Evolutionary conservation across 2,113 vertebrate species (phyloP), one percentile per base, ranked within the genome.

Genomic region (Cardinalis cardinalis): DNA sequence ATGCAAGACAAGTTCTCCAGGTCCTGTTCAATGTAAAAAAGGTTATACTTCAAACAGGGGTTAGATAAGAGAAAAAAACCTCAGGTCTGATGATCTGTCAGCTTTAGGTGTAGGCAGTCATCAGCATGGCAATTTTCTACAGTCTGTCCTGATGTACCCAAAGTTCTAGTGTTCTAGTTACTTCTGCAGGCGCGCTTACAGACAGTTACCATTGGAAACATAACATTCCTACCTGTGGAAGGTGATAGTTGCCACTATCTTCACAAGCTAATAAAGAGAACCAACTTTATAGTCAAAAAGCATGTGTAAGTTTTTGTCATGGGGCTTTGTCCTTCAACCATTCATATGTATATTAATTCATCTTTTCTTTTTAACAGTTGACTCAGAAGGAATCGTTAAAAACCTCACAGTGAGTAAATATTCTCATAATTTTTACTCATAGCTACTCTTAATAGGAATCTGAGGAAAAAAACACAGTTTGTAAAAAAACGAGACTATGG

Each of bases 341-440:
- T 81, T 90, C 7, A 4, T 43, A 41, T 53, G 29, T 56, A 16
- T 51, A 21, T 76, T 89, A 90, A 87, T 78, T 70, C 9, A 55
- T 85, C 66, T 88, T 70, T 83, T 94, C 76, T 87, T 65, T 89
- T 92, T 86, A 76, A 97, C 98, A 99, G 99, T 99, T 96, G 97
- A 99, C 97, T 99, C 98, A 76, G 98, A 98, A 94, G 98, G 97
- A 91, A 98, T 99, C 85, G 96, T 99, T 93, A 98, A 97, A 96
- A 99, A 98, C 81, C 97, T 99, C 96, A 99, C 99, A 93, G 99
- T 99, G 97, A 99, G 99, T 97, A 92, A 96, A 94, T 55, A 44
- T 55, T 86, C 55, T 71, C 6, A 20, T 79, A 23, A 18, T 56
- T 69, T 77, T 94, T 60, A 73, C 51, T 93, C 17, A 34, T 59